phyloP scores from a whole-genome alignment of 2,113 vertebrate genomes.

The Caranx melampygus region DNA sequence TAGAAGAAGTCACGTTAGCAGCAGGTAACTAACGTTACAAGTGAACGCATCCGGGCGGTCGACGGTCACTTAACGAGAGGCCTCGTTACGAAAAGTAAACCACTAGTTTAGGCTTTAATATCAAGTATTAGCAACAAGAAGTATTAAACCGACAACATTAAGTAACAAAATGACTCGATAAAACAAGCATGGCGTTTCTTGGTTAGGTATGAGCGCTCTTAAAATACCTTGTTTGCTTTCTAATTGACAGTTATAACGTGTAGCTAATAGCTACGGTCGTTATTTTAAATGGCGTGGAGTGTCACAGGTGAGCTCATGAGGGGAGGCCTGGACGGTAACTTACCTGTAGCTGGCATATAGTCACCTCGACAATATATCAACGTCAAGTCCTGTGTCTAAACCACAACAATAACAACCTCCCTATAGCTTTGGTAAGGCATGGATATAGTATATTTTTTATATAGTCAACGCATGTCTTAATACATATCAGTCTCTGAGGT shows the following conservation, averaged over 20 bases:
- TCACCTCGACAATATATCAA: too few relatives aligned
- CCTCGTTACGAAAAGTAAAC: background rate
- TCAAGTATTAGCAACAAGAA: too few relatives aligned
- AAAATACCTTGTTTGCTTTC: background rate
- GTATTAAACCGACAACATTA: background rate
- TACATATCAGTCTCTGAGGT: background rate
- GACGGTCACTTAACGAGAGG: background rate
- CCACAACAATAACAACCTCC: too few relatives aligned
- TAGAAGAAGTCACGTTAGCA: background rate
- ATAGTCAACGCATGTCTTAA: background rate
- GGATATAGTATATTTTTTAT: too few relatives aligned
- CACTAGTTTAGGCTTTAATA: background rate
- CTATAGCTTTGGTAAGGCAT: background rate
- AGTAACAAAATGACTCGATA: background rate
- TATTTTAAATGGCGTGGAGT: background rate
- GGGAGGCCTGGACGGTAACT: background rate
- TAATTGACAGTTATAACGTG: background rate
- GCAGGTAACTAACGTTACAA: background rate
- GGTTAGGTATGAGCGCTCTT: fast-evolving
- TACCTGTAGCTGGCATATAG: too few relatives aligned
- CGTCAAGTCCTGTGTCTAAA: background rate
- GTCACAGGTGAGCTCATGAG: background rate
- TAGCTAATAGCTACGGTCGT: background rate
- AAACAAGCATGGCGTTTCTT: background rate
- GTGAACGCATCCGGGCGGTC: background rate